A percentile compares a stretch with the other conserved stretches of the same genome.
Evolutionary conservation across 2,888 invertebrate species (phyloP).

Genomic region (Pteria penguin): DNA sequence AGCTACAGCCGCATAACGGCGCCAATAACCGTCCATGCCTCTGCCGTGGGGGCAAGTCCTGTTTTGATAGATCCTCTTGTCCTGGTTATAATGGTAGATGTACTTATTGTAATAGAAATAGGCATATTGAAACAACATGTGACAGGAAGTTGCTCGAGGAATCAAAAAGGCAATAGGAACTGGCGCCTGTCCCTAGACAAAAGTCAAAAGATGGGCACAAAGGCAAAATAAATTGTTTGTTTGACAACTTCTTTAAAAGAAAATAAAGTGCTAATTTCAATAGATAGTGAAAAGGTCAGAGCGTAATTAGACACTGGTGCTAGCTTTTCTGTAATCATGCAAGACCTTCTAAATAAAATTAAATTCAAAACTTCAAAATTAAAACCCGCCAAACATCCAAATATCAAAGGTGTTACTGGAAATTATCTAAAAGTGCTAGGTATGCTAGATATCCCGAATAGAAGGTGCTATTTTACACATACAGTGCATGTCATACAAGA

Average conservation of each 20-base stretch:
- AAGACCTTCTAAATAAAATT: neutral
- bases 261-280: conserved; percentile 7
- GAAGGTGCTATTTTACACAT: neutral
- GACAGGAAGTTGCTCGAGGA: neutral
- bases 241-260: conserved; percentile 1
- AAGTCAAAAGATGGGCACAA: conserved; percentile 11
- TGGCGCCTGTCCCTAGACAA: neutral
- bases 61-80: conserved; percentile 3
- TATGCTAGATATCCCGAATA: neutral
- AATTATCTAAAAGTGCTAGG: conserved; percentile 9
- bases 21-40: neutral
- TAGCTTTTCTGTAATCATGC: neutral
- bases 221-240: neutral
- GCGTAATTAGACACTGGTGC: conserved; percentile 1
- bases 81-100: conserved; percentile 3
- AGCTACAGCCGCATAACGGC: no score
- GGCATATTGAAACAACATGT: neutral
- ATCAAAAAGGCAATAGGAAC: neutral
- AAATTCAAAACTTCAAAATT: neutral
- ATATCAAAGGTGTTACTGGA: conserved; percentile 9
- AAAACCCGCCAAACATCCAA: neutral
- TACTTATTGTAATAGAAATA: neutral
- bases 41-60: conserved; percentile 23
- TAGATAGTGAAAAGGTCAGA: neutral
- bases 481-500: conserved; percentile 4